Percentiles rank a stretch among this genome's conserved stretches.
Conservation (phyloP, 2,113 vertebrate species). For the Micromys minutus region DNA sequence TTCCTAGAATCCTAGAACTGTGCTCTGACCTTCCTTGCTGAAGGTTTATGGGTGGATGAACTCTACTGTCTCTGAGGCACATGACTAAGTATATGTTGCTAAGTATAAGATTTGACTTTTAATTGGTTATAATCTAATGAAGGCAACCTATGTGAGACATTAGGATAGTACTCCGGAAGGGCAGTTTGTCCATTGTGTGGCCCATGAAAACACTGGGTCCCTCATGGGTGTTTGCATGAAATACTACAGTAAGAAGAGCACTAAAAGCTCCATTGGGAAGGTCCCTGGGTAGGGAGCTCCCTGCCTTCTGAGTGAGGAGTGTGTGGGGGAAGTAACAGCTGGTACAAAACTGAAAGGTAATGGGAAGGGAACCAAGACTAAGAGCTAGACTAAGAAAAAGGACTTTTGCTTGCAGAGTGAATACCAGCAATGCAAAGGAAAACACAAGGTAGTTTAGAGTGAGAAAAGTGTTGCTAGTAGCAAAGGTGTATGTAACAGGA, state of each 20-base stretch:
- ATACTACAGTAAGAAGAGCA: neutral
- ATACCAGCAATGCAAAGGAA: neutral
- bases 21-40: neutral
- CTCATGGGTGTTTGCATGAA: neutral
- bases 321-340: neutral
- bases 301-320: neutral
- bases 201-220: too few species aligned
- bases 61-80: neutral
- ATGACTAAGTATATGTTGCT: neutral
- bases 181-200: neutral
- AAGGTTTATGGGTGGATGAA: neutral
- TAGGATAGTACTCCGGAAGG: neutral
- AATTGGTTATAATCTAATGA: neutral
- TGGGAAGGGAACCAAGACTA: neutral
- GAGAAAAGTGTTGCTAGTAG: neutral
- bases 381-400: neutral
- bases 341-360: conserved; percentile 33
- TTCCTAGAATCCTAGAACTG: conserved; percentile 20
- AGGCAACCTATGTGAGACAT: neutral
- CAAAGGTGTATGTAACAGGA: neutral
- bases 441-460: conserved; percentile 24
- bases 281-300: neutral
- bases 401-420: neutral
- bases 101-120: neutral
- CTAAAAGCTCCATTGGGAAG: neutral